These are phyloP conservation scores for Spea hammondii DNA, from an alignment of 2,797 vertebrate species.

Conservation along the genomic window DNA sequence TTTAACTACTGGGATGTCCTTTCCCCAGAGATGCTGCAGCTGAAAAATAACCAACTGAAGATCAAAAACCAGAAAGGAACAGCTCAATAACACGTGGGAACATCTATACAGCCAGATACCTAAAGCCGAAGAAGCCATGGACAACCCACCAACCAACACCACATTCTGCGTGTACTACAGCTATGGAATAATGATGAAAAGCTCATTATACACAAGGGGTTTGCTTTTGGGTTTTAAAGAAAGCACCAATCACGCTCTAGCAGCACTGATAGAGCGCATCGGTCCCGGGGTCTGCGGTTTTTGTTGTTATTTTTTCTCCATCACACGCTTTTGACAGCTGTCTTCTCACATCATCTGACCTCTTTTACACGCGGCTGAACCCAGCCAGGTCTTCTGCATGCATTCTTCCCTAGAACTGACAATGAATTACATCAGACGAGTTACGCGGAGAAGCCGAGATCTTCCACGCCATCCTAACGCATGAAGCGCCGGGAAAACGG, in stretches of 20 bases:
- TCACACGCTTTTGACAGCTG: conserved; percentile 43
- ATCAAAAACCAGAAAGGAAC: no score
- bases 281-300: conserved; percentile 1
- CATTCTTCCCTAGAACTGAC: conserved; percentile 26
- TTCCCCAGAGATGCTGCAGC: not conserved
- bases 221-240: not conserved
- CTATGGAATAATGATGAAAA: no score
- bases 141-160: no score
- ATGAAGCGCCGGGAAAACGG: not conserved
- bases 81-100: no score
- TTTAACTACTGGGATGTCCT: no score
- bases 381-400: conserved; percentile 12
- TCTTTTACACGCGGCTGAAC: conserved; percentile 39
- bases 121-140: no score
- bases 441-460: not conserved
- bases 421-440: conserved; percentile 25
- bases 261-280: not conserved
- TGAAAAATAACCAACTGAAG: not conserved
- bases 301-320: conserved; percentile 6
- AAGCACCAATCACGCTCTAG: not conserved
- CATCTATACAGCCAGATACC: no score
- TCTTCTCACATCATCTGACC: conserved; percentile 43
- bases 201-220: no score
- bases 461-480: not conserved
- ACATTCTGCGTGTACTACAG: no score